A percentile compares a stretch with the other conserved stretches of the same genome.
phyloP scores from a whole-genome alignment of 1,140 invertebrate genomes.

The Cotesia typhae region DNA sequence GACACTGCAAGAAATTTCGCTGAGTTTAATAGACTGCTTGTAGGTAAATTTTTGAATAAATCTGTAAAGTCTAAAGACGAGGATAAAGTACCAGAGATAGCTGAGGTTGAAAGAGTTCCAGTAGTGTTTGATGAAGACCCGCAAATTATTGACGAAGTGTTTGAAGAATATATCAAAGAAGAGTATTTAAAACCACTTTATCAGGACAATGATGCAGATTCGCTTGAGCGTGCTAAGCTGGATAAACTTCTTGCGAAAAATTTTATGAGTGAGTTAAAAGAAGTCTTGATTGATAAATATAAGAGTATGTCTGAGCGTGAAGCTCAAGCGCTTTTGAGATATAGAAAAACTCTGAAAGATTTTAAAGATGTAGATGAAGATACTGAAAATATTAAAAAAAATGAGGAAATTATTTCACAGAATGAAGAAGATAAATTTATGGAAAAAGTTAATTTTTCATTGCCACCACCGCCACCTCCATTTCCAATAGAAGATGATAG shows the following conservation, averaged over 20 bases:
- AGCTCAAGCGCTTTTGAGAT: slow-evolving; percentile 49
- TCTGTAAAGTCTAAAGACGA: background rate
- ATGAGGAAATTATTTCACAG: slow-evolving; percentile 5
- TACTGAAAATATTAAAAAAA: slow-evolving; percentile 1
- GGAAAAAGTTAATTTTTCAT: background rate
- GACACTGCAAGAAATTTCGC: slow-evolving; percentile 54
- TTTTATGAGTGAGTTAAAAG: slow-evolving; percentile 62
- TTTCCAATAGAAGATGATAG: background rate
- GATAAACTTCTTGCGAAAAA: slow-evolving; percentile 54
- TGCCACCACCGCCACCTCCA: slow-evolving; percentile 12
- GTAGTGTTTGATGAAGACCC: slow-evolving; percentile 49
- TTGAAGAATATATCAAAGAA: slow-evolving; percentile 62
- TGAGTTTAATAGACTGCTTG: slow-evolving; percentile 53
- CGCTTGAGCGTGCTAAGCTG: slow-evolving; percentile 47
- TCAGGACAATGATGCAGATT: slow-evolving; percentile 48
- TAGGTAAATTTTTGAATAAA: slow-evolving; percentile 35
- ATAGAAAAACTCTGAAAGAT: slow-evolving; percentile 12
- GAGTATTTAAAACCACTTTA: slow-evolving; percentile 55
- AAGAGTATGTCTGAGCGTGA: slow-evolving; percentile 59
- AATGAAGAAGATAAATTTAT: too few relatives aligned
- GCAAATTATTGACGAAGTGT: slow-evolving; percentile 62
- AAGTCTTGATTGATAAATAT: slow-evolving; percentile 59
- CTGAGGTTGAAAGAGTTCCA: slow-evolving; percentile 30
- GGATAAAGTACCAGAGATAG: background rate
- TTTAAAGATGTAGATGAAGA: background rate